Base-by-base conservation (phyloP, 2,888 invertebrate species). In the Diarsia brunnea region DNA sequence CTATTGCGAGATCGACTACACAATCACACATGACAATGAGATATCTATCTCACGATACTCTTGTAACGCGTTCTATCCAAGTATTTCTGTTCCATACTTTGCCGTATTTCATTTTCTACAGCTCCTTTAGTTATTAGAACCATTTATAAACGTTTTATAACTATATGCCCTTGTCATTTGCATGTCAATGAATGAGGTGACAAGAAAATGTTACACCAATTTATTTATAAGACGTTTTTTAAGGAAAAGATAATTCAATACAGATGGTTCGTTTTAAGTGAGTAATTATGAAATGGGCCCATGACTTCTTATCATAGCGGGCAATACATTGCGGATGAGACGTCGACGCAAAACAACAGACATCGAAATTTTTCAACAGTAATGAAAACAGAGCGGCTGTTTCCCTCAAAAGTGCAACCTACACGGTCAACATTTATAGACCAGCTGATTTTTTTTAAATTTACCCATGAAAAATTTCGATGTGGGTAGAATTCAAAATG, bases 171-270 rank as follows among this genome's bases (percentile, higher is more conserved):
- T 31, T 68, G 55, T 69, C 38, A 31, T 75, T 79, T 79, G 79
- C 79, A 79, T 79, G 79, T 61, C 47, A 60, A 66, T 79, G n/a
- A 75, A 55, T 66, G 75, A 53, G 12, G 66, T 65, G 38, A 38
- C 58, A 73, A 53, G 16, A 72, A 19, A n/a, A 65, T 66, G 11
- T 61, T 16, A 64, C 31, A 7, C 14, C 0, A 45, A 47, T 47
- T 14, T 24, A 27, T 27, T 55, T 61, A 51, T 47, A 51, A 65
- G 65, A 61, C 60, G 60, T 66, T 72, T 72, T 72, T 1, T 66
- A 61, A 61, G n/a, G 24, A 55, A 27, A 55, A 27, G 11, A 38
- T 31, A 53, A 53, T 45, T 76, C n/a, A 45, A 47, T 61, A 65
- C 64, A 60, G 77, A 47, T 5, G 19, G 21, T 69, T 27, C 12